Percentiles rank a stretch among this genome's conserved stretches.
Conservation (phyloP, 2,888 invertebrate genomes). For the Parnassius smintheus region DNA sequence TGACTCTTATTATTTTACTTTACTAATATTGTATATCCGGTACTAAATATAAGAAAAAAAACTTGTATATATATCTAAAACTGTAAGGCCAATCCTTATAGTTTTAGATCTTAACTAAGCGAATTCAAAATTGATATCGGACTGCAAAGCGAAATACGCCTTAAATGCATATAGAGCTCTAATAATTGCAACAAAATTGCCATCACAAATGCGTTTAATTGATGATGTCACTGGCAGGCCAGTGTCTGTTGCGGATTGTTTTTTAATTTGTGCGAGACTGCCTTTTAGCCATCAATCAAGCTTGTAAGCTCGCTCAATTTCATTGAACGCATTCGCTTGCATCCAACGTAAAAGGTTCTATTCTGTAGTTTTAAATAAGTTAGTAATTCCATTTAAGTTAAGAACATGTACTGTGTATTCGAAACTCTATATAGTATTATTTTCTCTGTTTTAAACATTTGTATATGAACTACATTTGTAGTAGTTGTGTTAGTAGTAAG, state of each 20-base stretch:
- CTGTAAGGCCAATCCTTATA: no score
- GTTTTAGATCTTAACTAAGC: background rate
- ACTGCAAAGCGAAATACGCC: conserved; percentile 3
- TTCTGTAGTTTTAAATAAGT: conserved; percentile 16
- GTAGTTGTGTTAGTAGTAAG: no score
- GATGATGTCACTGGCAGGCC: conserved; percentile 31
- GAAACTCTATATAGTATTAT: no score
- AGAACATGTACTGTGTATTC: background rate
- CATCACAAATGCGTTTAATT: conserved; percentile 32
- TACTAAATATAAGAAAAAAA: no score
- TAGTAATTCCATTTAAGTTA: conserved; percentile 20
- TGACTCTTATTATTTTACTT: no score
- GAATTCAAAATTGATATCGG: no score
- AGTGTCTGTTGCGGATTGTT: conserved; percentile 33
- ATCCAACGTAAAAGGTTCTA: conserved; percentile 23
- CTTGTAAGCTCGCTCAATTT: conserved; percentile 35
- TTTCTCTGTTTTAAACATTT: no score
- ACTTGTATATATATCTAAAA: no score
- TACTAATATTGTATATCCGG: no score
- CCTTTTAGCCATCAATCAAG: conserved; percentile 44
- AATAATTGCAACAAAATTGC: conserved; percentile 27
- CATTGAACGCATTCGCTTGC: conserved; percentile 28
- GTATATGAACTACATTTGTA: no score
- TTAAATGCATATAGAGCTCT: conserved; percentile 8
- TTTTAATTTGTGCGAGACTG: conserved; percentile 39